Evolutionary conservation across 2,113 vertebrate species (phyloP).

Genomic region (Pseudorhombus dupliciocellatus): DNA sequence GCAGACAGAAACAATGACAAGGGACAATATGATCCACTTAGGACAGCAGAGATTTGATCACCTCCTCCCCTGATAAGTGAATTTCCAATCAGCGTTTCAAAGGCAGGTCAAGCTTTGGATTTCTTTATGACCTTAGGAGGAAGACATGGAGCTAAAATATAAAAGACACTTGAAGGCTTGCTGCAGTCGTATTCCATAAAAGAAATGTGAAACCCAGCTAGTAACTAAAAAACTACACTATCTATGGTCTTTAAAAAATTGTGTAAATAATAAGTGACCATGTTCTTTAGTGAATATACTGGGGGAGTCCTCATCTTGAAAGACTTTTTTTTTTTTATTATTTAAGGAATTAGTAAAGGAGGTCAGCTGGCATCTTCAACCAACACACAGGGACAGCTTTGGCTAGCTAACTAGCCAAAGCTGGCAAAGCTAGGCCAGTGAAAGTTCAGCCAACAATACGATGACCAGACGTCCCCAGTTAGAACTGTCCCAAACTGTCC

Average conservation of each 20-base stretch:
- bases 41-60: not conserved
- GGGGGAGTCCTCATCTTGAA: not conserved
- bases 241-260: not conserved
- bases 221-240: not conserved
- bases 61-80: not conserved
- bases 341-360: not conserved
- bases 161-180: not conserved
- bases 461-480: too few relatives aligned
- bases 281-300: too few relatives aligned
- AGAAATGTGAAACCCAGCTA: not conserved
- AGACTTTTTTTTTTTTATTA: not conserved
- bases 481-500: too few relatives aligned
- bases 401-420: too few relatives aligned
- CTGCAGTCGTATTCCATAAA: not conserved
- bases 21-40: too few relatives aligned
- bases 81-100: not conserved
- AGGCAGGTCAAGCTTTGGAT: not conserved
- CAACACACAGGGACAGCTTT: too few relatives aligned
- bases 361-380: too few relatives aligned
- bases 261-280: not conserved
- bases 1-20: not conserved
- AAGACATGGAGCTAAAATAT: not conserved
- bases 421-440: too few relatives aligned
- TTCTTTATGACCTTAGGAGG: not conserved
- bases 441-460: not conserved